Evolutionary conservation across 2,797 vertebrate species (phyloP).

Genomic region (Microctenopoma steveboyesi): DNA sequence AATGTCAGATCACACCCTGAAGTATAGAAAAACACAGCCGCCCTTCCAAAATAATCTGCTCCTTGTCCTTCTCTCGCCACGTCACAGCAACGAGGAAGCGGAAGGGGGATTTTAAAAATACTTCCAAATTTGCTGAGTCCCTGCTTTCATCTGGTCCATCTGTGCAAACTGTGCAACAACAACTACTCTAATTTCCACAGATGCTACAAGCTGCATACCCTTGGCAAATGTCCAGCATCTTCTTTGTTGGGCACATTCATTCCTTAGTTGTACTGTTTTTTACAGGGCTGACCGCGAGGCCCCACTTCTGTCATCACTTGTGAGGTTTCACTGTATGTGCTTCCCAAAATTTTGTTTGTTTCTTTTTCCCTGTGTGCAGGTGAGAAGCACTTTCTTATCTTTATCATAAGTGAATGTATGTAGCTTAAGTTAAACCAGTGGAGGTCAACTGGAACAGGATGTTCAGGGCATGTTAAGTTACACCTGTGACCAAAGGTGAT

Average conservation of each 20-base stretch:
- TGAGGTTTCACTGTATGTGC: neutral
- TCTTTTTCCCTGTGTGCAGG: neutral
- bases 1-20: too few species aligned
- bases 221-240: conserved; percentile 10
- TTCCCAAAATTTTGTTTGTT: conserved; percentile 1
- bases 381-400: neutral
- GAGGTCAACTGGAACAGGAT: too few species aligned
- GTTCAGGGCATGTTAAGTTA: too few species aligned
- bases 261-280: conserved; percentile 33
- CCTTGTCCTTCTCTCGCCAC: too few species aligned
- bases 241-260: conserved; percentile 10
- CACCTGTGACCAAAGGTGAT: too few species aligned
- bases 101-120: conserved; percentile 26
- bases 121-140: conserved; percentile 38
- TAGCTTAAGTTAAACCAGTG: too few species aligned
- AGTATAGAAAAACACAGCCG: too few species aligned
- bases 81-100: neutral
- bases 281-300: neutral
- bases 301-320: conserved; percentile 25
- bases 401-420: too few species aligned
- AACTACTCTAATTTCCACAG: conserved; percentile 6
- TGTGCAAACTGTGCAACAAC: conserved; percentile 26
- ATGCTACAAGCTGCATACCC: neutral
- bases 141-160: conserved; percentile 26
- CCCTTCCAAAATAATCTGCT: too few species aligned